Evolutionary conservation across 1,140 invertebrate genomes (phyloP).

Genomic region (Euwallacea fornicatus): DNA sequence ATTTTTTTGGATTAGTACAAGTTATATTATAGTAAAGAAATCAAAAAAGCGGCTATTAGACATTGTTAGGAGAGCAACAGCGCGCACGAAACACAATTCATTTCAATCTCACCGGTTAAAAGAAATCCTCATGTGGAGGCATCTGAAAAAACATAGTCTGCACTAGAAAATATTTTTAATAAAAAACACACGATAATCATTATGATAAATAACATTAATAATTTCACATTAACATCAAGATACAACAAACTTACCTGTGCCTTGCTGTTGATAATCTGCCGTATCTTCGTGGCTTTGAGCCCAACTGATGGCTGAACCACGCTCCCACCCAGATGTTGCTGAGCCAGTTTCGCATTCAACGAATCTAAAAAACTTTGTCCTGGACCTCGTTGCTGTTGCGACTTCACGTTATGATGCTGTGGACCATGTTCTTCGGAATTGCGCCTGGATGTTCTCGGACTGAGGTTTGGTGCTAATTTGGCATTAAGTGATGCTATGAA

Average conservation of each 20-base stretch:
- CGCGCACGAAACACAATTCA: background rate
- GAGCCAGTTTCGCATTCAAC: slow-evolving; percentile 73
- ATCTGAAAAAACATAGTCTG: slow-evolving; percentile 5
- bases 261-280: slow-evolving; percentile 67
- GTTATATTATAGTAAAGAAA: too few species aligned
- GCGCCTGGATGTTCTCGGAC: slow-evolving; percentile 56
- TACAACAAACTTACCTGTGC: slow-evolving; percentile 58
- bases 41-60: background rate
- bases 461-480: slow-evolving; percentile 65
- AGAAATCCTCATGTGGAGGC: slow-evolving; percentile 13
- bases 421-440: slow-evolving; percentile 51
- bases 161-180: background rate
- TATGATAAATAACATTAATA: too few species aligned
- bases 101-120: slow-evolving; percentile 15
- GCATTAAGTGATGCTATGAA: slow-evolving; percentile 74
- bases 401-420: slow-evolving; percentile 41
- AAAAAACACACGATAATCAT: too few species aligned
- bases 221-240: too few species aligned
- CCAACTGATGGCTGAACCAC: slow-evolving; percentile 54
- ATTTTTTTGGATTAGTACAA: too few species aligned
- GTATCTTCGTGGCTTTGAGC: slow-evolving; percentile 55
- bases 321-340: slow-evolving; percentile 57
- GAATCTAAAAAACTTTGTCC: slow-evolving; percentile 70
- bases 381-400: slow-evolving; percentile 48
- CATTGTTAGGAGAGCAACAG: background rate